These are phyloP conservation scores for Apotomis capreana DNA, from an alignment of 2,888 invertebrate genomes.

Conservation along the genomic window DNA sequence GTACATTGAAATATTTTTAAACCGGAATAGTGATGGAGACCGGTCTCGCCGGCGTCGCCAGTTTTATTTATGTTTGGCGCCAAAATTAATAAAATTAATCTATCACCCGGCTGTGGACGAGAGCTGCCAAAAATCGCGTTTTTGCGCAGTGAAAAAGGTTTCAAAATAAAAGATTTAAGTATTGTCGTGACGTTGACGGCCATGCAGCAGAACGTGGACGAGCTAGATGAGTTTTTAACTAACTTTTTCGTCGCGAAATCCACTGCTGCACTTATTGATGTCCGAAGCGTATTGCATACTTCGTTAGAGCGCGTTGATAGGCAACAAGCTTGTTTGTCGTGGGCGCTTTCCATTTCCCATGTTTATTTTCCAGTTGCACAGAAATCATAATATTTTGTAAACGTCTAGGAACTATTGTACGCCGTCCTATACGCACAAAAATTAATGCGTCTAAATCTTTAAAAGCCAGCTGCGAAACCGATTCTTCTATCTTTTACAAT, in stretches of 20 bases:
- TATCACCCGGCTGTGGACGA: constrained; percentile 57
- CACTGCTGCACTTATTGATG: constrained; percentile 9
- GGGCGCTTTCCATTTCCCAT: constrained; percentile 11
- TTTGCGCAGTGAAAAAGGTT: constrained; percentile 28
- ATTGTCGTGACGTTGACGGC: constrained; percentile 51
- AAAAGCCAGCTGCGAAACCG: constrained; percentile 4
- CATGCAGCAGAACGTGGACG: constrained; percentile 25
- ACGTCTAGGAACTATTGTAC: neutral
- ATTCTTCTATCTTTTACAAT: neutral
- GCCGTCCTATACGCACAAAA: neutral
- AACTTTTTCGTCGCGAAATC: constrained; percentile 11
- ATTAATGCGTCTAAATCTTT: constrained; percentile 4
- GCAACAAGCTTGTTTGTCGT: constrained; percentile 18
- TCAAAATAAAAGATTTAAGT: constrained; percentile 29
- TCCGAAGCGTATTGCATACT: neutral
- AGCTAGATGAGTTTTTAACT: constrained; percentile 17
- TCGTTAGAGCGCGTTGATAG: neutral
- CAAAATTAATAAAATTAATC: constrained; percentile 60
- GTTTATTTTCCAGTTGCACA: constrained; percentile 12
- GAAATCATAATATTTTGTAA: constrained; percentile 14
- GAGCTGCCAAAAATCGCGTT: constrained; percentile 63
- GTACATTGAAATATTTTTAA: constrained; percentile 25
- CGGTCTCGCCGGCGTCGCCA: constrained; percentile 60
- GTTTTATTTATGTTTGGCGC: constrained; percentile 78
- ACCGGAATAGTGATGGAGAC: constrained; percentile 38